Evolutionary conservation across 2,888 invertebrate species (phyloP), one percentile per base, ranked within the genome.

Genomic region (Ormyrus nitidulus): DNA sequence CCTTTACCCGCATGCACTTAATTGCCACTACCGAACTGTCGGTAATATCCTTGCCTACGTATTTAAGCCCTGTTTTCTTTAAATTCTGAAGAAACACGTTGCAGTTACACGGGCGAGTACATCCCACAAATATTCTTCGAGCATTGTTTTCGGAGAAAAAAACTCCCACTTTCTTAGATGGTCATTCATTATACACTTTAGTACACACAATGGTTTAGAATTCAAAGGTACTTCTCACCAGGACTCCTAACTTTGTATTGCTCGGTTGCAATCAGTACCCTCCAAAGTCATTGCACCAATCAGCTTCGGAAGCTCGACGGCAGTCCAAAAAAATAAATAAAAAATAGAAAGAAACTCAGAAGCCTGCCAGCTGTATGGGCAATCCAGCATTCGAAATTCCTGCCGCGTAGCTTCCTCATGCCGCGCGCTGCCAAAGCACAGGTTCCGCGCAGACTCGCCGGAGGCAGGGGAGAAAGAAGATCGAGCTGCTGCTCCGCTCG

Each of bases 21-120:
- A 76, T 80, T 68, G 72, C 59, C 66, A 71, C 61, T 48, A 48
- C 44, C 10, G 53, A 75, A 64, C 66, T 72, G 66, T 72, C 76
- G 64, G 72, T 69, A 77, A 78, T 78, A 66, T 81, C 49, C 79
- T 49, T 49, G 76, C 80, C 79, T 70, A 48, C 49, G 34, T 34
- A 4, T 34, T 34, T 34, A 4, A 3, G 7, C 70, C 34, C 46
- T 6, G 56, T 46, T 56, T 56, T 51, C 68, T 73, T 68, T 62
- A 79, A 79, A 69, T 74, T 74, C 62, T 74, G 51, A 59, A 49
- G 51, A 53, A 34, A 48, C 34, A 49, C 19, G n/a, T 11, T 19
- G 34, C 19, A 34, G 34, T 34, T 34, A 34, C 34, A 0, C 34
- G 34, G 34, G 34, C 34, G 34, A 34, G 34, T 34, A 34, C 34